phyloP scores from a whole-genome alignment of 2,113 vertebrate species.

The Sialia sialis region DNA sequence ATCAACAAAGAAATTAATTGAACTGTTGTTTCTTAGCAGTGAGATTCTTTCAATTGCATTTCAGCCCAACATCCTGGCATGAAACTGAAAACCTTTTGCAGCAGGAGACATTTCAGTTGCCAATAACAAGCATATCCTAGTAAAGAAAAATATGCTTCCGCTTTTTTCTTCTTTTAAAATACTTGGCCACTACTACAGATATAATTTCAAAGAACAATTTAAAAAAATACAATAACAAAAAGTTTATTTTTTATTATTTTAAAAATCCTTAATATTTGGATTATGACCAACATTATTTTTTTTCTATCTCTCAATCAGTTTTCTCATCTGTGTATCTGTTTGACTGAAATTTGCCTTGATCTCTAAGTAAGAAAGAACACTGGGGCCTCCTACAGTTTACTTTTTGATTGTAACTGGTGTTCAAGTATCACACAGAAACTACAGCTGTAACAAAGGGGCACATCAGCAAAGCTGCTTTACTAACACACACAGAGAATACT shows the following conservation, averaged over 20 bases:
- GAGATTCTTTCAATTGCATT: not conserved
- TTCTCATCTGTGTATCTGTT: not conserved
- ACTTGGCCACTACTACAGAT: not conserved
- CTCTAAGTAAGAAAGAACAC: slow-evolving; percentile 27
- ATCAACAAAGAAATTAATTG: not conserved
- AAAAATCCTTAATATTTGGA: not conserved
- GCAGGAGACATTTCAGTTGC: not conserved
- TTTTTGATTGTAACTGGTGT: slow-evolving; percentile 1
- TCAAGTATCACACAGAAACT: not conserved
- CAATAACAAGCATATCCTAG: not conserved
- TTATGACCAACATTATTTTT: not conserved
- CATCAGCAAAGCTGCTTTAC: not conserved
- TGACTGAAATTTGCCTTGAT: not conserved
- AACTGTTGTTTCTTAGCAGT: not conserved
- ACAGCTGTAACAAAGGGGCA: not conserved
- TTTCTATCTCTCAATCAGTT: not conserved
- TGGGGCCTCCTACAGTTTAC: slow-evolving; percentile 40
- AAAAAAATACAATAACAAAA: not conserved
- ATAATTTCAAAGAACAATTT: not conserved
- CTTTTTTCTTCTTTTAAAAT: not conserved
- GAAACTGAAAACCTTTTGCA: not conserved
- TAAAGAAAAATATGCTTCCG: not conserved
- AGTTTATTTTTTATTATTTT: not conserved
- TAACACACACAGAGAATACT: not conserved
- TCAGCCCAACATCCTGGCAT: not conserved